Percentiles rank a stretch among this genome's conserved stretches.
phyloP scores from a whole-genome alignment of 2,797 vertebrate genomes.

The Sparus aurata region DNA sequence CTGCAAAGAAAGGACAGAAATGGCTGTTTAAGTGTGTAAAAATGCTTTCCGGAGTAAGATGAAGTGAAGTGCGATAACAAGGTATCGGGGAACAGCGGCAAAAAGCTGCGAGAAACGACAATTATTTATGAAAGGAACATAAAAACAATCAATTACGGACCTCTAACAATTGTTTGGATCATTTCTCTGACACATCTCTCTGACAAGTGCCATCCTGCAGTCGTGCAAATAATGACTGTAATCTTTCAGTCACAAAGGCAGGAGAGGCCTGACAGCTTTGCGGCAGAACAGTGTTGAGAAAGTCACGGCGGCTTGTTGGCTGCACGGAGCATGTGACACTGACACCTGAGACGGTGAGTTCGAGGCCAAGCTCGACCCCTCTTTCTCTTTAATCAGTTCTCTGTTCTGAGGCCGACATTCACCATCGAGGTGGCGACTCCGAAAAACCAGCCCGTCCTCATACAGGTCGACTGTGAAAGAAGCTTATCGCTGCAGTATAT shows the following conservation, averaged over 20 bases:
- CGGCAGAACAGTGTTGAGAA: background rate
- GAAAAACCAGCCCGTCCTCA: background rate
- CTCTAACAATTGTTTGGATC: conserved; percentile 3
- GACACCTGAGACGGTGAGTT: background rate
- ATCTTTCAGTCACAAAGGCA: conserved; percentile 20
- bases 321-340: background rate
- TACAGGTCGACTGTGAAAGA: no score
- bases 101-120: background rate
- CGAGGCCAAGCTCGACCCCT: background rate
- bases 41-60: conserved; percentile 1
- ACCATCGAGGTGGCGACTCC: background rate
- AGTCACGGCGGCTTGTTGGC: background rate
- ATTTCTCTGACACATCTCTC: conserved; percentile 15
- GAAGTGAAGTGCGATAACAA: background rate
- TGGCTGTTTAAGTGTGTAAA: conserved; percentile 6
- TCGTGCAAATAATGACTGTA: conserved; percentile 37
- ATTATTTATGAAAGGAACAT: background rate
- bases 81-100: background rate
- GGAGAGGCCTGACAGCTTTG: background rate
- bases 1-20: background rate
- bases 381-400: background rate
- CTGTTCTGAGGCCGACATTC: background rate
- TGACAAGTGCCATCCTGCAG: background rate
- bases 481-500: no score
- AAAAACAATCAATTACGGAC: background rate